A percentile compares a stretch with the other conserved stretches of the same genome.
These are phyloP conservation scores for Halisarca cf. caerulea DNA, from an alignment of 37 sponge, comb jelly and placozoan species.

Conservation along the genomic window DNA sequence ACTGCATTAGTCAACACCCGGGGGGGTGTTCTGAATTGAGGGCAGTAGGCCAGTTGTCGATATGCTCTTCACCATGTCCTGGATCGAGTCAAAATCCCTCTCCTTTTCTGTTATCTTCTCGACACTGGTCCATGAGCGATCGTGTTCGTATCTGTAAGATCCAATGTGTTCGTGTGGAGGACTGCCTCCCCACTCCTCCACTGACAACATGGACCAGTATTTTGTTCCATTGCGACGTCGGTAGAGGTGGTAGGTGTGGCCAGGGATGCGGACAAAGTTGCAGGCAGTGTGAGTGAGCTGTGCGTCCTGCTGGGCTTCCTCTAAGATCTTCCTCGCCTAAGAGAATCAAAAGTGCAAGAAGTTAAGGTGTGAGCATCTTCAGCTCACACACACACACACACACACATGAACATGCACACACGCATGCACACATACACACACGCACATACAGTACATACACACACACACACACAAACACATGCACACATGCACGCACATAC, in stretches of 20 bases:
- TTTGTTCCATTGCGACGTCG: conserved; percentile 45
- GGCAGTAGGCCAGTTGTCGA: no score
- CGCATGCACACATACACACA: no score
- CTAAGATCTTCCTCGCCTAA: conserved; percentile 73
- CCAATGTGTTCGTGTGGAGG: conserved; percentile 62
- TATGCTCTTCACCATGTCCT: no score
- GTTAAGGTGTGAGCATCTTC: background rate
- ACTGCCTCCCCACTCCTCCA: conserved; percentile 64
- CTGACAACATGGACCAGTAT: conserved; percentile 83
- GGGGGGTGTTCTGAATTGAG: no score
- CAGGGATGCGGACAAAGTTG: conserved; percentile 86
- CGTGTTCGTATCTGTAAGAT: conserved; percentile 63
- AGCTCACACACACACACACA: background rate
- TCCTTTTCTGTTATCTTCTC: conserved; percentile 49
- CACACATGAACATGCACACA: no score
- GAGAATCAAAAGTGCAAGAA: background rate
- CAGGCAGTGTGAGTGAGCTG: conserved; percentile 83
- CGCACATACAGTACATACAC: no score
- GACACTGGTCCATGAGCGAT: conserved; percentile 76
- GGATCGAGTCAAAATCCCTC: conserved; percentile 44
- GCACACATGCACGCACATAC: background rate
- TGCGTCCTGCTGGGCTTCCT: conserved; percentile 52
- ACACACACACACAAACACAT: no score
- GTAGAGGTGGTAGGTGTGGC: conserved; percentile 87
- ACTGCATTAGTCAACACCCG: no score